These are phyloP conservation scores for Ichneumon xanthorius DNA, from an alignment of 2,888 invertebrate genomes.

Conservation along the genomic window DNA sequence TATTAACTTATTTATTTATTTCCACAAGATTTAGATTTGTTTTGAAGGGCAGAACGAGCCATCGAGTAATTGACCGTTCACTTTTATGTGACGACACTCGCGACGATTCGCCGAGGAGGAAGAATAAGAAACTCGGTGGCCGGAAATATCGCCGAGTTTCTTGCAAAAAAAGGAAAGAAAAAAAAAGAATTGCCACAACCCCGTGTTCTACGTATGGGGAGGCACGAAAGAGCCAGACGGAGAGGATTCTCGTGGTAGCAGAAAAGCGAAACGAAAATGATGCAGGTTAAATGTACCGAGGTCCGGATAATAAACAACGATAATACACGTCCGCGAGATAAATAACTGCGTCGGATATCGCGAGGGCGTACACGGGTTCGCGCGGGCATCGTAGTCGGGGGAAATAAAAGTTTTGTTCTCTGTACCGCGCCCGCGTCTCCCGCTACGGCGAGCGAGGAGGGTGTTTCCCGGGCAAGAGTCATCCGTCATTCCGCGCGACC, in stretches of 20 bases:
- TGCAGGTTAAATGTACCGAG: slow-evolving; percentile 82
- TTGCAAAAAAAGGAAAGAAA: slow-evolving; percentile 36
- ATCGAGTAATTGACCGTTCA: slow-evolving; percentile 51
- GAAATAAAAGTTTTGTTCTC: slow-evolving; percentile 75
- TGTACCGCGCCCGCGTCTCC: slow-evolving; percentile 16
- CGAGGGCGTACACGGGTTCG: slow-evolving; percentile 49
- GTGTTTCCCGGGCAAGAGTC: slow-evolving; percentile 67
- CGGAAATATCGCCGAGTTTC: slow-evolving; percentile 69
- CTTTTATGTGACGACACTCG: slow-evolving; percentile 23
- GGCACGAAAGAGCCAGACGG: slow-evolving; percentile 5
- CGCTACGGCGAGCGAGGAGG: slow-evolving; percentile 65
- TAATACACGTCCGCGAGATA: slow-evolving; percentile 79
- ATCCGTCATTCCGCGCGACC: slow-evolving; percentile 74
- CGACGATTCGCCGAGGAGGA: slow-evolving; percentile 44
- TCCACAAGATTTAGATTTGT: neutral
- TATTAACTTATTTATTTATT: neutral
- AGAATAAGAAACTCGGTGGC: slow-evolving; percentile 55
- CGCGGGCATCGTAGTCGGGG: slow-evolving; percentile 53
- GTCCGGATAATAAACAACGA: slow-evolving; percentile 81
- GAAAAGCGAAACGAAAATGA: slow-evolving; percentile 70
- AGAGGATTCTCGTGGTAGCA: neutral
- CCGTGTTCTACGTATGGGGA: slow-evolving; percentile 57
- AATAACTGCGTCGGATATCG: slow-evolving; percentile 77
- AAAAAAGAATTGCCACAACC: neutral
- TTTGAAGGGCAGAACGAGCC: neutral